phyloP scores from a whole-genome alignment of 2,888 invertebrate species.

The Trisateles emortualis region DNA sequence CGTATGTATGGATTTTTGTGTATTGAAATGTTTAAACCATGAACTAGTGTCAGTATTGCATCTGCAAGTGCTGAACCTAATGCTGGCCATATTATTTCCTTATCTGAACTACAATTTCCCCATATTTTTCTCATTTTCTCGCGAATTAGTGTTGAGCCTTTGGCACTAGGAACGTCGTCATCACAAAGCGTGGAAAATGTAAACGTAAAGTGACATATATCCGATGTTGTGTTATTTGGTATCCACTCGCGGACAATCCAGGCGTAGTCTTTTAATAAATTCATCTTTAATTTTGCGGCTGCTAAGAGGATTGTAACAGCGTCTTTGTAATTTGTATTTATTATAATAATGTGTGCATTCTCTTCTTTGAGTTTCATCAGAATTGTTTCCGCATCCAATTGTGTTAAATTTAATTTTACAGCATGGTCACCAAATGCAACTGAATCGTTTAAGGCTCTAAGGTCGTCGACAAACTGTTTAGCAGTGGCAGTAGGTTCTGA shows the following conservation, averaged over 20 bases:
- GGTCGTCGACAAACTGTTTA: background rate
- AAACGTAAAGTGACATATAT: constrained; percentile 8
- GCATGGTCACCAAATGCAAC: constrained; percentile 1
- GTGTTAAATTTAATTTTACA: constrained; percentile 4
- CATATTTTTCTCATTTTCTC: background rate
- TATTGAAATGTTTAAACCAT: constrained; percentile 8
- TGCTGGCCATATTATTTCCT: background rate
- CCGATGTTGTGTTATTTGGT: background rate
- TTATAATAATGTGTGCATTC: constrained; percentile 13
- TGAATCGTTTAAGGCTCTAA: background rate
- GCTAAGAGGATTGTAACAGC: constrained; percentile 7
- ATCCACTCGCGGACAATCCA: constrained; percentile 18
- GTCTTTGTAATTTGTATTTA: constrained; percentile 12
- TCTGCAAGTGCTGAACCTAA: constrained; percentile 8
- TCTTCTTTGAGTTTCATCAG: constrained; percentile 3
- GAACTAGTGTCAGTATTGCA: background rate
- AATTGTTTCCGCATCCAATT: background rate
- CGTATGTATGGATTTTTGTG: constrained; percentile 4
- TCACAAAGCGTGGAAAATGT: constrained; percentile 4
- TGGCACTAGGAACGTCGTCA: background rate
- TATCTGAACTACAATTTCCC: background rate
- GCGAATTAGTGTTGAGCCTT: background rate
- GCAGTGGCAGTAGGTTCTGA: constrained; percentile 8
- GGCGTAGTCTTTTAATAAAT: background rate
- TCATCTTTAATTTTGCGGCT: constrained; percentile 11